Conservation (phyloP, 2,113 vertebrate genomes). For the Pandion haliaetus region DNA sequence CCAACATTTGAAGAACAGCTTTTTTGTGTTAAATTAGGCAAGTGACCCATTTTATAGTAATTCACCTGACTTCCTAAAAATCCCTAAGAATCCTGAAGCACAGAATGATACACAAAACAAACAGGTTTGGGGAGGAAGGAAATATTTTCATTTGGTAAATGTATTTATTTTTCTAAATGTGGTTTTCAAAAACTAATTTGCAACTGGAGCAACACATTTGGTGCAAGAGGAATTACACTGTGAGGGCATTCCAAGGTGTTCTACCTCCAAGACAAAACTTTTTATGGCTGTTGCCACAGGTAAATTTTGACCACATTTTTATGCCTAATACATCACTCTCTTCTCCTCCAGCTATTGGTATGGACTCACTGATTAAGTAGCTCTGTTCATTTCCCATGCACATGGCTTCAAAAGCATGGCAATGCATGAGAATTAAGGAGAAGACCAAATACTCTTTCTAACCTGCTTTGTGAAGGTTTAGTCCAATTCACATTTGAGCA, state of each 20-base stretch:
- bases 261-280: not conserved
- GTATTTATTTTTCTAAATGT: not conserved
- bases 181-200: not conserved
- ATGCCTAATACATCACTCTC: not conserved
- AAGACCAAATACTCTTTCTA: not conserved
- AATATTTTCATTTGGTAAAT: not conserved
- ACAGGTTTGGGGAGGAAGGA: not conserved
- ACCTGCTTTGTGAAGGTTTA: not conserved
- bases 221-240: not conserved
- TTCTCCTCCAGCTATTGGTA: not conserved
- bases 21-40: not conserved
- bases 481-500: not conserved
- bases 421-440: not conserved
- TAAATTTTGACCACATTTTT: not conserved
- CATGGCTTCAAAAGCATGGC: not conserved
- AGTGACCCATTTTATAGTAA: not conserved
- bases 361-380: not conserved
- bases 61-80: not conserved
- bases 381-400: not conserved
- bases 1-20: not conserved
- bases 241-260: not conserved
- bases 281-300: not conserved
- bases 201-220: not conserved
- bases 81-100: not conserved
- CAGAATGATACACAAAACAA: not conserved